These are phyloP conservation scores for Mustela erminea DNA, from an alignment of 2,797 vertebrate species.

Conservation along the genomic window DNA sequence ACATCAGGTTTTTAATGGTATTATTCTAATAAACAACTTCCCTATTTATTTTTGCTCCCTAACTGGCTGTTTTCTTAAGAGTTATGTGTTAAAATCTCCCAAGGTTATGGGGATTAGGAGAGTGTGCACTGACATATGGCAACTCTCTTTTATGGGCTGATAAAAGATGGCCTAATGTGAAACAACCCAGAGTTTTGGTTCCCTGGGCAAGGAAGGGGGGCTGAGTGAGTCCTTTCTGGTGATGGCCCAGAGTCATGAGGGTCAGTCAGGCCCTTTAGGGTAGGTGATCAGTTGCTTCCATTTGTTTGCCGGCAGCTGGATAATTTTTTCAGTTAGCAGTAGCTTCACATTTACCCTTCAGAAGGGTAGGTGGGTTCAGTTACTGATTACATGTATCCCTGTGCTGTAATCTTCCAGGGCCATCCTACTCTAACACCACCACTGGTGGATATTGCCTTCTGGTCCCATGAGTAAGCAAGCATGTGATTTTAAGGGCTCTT, in stretches of 20 bases:
- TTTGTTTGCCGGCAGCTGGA: not conserved
- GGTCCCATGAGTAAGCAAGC: not conserved
- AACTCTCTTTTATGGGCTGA: not conserved
- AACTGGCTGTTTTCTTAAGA: not conserved
- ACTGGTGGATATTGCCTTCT: not conserved
- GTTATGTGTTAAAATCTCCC: slow-evolving; percentile 10
- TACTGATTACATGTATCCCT: not conserved
- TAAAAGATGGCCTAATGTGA: not conserved
- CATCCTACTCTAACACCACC: not conserved
- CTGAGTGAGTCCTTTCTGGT: not conserved
- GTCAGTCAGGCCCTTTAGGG: not conserved
- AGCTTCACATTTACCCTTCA: not conserved
- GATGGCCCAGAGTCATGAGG: not conserved
- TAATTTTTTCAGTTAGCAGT: not conserved
- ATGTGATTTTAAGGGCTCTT: not conserved
- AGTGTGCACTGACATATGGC: not conserved
- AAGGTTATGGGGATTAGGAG: not conserved
- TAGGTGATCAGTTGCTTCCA: not conserved
- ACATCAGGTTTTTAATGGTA: slow-evolving; percentile 26
- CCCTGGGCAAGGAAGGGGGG: not conserved
- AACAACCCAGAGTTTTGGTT: not conserved
- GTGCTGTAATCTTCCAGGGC: not conserved
- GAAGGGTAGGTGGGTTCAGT: not conserved
- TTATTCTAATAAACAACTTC: not conserved
- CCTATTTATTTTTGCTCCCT: not conserved